Evolutionary conservation across 2,888 invertebrate species (phyloP), one percentile per base, ranked within the genome.

Genomic region (Clostera curtula): DNA sequence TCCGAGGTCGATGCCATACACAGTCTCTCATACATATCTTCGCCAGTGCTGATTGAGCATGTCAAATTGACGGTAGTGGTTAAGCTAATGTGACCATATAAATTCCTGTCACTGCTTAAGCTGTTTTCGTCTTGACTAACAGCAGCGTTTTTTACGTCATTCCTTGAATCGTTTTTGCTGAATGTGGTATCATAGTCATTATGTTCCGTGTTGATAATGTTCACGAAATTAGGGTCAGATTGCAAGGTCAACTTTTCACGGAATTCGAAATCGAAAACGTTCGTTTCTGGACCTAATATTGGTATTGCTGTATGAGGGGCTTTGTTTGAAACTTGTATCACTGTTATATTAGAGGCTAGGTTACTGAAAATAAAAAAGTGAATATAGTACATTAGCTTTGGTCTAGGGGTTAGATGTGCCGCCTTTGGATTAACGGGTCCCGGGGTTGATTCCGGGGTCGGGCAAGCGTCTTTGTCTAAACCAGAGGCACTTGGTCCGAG

Each of bases 321-420:
- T 15, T 75, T 77, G 19, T 86, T 86, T 0, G 86, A 86, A 1
- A 88, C 87, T 71, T 88, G 77, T n/a, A 88, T 88, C 0, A 88
- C 88, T 12, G 88, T 88, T 15, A 88, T 70, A 38, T 88, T 88
- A 0, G 85, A 69, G 0, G 67, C 61, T 2, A 55, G 56, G 2
- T 64, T 48, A 3, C 72, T 76, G 49, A 18, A 22, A 19, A 8
- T n/a, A 11, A 5, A 34, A 16, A n/a, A n/a, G n/a, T n/a, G n/a
- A n/a, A n/a, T n/a, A n/a, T n/a, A n/a, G n/a, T n/a, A n/a, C n/a
- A n/a, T n/a, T n/a, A n/a, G n/a, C n/a, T n/a, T n/a, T n/a, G n/a
- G n/a, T n/a, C n/a, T n/a, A n/a, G n/a, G n/a, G n/a, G n/a, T n/a
- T n/a, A n/a, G n/a, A n/a, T n/a, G n/a, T n/a, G n/a, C n/a, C n/a